Conservation (phyloP, 1,140 invertebrate species). For the Philotrypesis tridentata region DNA sequence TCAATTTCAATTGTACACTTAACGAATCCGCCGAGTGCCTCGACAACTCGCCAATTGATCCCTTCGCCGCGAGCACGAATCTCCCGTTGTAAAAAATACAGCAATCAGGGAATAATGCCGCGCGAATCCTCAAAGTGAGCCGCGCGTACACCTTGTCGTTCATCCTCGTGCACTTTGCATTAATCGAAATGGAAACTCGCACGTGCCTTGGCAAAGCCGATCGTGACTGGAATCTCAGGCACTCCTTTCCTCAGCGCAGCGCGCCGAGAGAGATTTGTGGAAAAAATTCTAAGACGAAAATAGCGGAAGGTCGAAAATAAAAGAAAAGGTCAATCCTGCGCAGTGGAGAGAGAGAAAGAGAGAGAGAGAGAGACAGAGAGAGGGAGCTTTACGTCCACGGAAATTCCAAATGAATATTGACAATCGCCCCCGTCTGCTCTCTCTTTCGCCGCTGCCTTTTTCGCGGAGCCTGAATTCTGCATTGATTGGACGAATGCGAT, state of each 20-base stretch:
- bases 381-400: background rate
- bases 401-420: background rate
- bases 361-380: no score
- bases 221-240: constrained; percentile 56
- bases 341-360: no score
- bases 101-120: background rate
- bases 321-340: background rate
- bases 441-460: no score
- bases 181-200: constrained; percentile 60
- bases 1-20: no score
- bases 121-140: background rate
- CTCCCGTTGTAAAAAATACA: background rate
- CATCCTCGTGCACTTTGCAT: constrained; percentile 52
- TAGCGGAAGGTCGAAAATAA: background rate
- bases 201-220: constrained; percentile 55
- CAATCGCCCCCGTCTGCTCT: no score
- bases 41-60: no score
- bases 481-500: background rate
- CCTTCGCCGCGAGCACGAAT: background rate
- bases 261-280: background rate
- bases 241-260: background rate
- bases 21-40: no score
- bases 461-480: background rate
- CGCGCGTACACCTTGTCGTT: constrained; percentile 4
- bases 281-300: constrained; percentile 7